Base-by-base conservation (phyloP, 2,888 invertebrate genomes). In the Prosopocoilus inquinatus region DNA sequence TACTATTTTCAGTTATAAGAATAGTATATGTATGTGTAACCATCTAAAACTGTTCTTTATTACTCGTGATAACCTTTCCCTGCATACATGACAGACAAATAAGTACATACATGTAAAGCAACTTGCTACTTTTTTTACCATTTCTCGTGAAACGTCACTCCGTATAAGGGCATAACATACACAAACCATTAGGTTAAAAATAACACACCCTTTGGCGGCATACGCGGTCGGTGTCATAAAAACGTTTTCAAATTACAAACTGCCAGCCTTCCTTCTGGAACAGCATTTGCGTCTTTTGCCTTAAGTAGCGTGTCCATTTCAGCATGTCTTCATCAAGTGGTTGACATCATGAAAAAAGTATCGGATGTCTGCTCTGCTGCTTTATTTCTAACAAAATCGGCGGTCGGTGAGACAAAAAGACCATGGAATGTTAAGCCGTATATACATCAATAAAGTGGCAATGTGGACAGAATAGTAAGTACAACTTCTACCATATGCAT, bases 121-220 rank as follows among this genome's bases (percentile, higher is more conserved):
- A 28, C 20, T 28, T 28, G 20, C 20, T 28, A 28, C 20, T 28
- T 41, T 41, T 41, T 41, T 41, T 38, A 11, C 38, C 12, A 15
- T 41, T 41, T 41, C 15, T 15, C 41, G 41, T 13, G 41, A 41
- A 16, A 11, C 35, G 32, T 32, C 11, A n/a, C 41, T 11, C 53
- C 45, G 20, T 57, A 59, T 49, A 57, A 50, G 53, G 54, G 47
- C 16, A 36, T 53, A 47, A 57, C 50, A 57, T 51, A 53, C 36
- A 53, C 56, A 49, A 57, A 44, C 59, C 53, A 59, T 59, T 59
- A 59, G 52, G 51, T 48, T 43, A 51, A 47, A 59, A 53, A 59
- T 53, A 55, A 51, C 46, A 36, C 47, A 53, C 44, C 41, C 47
- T 53, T 49, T 46, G 39, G 52, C 55, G 52, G 52, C 47, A 46